A percentile compares a stretch with the other conserved stretches of the same genome.
phyloP scores from a whole-genome alignment of 2,113 vertebrate species.

The Leucosticte australis region DNA sequence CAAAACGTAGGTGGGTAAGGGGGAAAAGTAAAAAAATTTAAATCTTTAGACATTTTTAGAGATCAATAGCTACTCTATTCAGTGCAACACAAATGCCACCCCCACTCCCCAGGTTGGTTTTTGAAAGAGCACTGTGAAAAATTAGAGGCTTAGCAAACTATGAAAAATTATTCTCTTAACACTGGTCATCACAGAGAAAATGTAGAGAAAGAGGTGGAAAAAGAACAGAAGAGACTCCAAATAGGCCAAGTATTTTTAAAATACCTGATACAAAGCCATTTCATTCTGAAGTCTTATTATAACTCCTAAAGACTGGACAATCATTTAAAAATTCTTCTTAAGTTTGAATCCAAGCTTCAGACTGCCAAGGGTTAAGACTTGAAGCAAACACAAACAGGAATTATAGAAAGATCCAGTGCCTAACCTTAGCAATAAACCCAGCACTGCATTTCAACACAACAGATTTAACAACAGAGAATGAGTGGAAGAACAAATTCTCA shows the following conservation, averaged over 20 bases:
- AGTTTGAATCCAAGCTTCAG: background rate
- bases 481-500: background rate
- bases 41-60: background rate
- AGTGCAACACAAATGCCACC: rapidly evolving
- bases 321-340: background rate
- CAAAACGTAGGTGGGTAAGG: background rate
- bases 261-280: background rate
- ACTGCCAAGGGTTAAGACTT: background rate
- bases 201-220: background rate
- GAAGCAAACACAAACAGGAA: background rate
- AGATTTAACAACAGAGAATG: background rate
- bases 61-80: background rate
- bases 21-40: background rate
- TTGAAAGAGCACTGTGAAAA: background rate
- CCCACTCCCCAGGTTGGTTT: background rate
- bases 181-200: background rate
- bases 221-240: background rate
- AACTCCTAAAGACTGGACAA: background rate
- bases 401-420: background rate
- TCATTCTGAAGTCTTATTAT: background rate
- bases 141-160: background rate
- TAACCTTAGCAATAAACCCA: background rate
- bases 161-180: background rate
- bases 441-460: background rate
- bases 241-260: background rate